These are phyloP conservation scores for Scolopax bukidnonensis DNA, from an alignment of 2,797 vertebrate species.

Conservation along the genomic window DNA sequence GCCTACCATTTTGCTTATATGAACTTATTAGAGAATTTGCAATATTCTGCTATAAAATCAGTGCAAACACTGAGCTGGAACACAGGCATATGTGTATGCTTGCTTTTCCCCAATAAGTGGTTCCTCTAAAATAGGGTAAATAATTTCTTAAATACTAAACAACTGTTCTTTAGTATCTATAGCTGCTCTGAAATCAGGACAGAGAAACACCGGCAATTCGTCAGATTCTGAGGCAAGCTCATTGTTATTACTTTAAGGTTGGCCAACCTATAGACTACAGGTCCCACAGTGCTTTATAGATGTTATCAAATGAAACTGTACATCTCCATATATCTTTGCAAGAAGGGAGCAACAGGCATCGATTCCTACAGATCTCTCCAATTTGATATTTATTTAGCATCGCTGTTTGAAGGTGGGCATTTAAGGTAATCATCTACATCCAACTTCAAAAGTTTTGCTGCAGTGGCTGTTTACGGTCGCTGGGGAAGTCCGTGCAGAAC, in stretches of 20 bases:
- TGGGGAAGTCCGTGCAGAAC: neutral
- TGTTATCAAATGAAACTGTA: neutral
- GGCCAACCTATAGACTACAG: neutral
- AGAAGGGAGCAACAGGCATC: neutral
- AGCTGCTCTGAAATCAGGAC: neutral
- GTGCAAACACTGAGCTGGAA: neutral
- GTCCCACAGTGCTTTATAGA: neutral
- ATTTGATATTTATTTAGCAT: neutral
- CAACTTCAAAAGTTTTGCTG: neutral
- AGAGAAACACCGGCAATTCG: neutral
- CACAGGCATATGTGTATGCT: neutral
- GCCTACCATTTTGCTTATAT: too few species aligned
- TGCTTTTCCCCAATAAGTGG: neutral
- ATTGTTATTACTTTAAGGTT: neutral
- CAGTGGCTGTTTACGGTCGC: neutral
- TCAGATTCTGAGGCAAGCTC: neutral
- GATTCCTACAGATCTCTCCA: neutral
- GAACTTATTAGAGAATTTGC: neutral
- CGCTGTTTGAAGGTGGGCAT: neutral
- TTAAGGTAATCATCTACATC: neutral
- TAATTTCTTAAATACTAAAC: neutral
- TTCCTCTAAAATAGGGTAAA: neutral
- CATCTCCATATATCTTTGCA: neutral
- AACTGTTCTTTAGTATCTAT: neutral
- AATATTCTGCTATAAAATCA: neutral